Evolutionary conservation across 2,797 vertebrate species (phyloP), one percentile per base, ranked within the genome.

Genomic region (Peromyscus melanophrys): DNA sequence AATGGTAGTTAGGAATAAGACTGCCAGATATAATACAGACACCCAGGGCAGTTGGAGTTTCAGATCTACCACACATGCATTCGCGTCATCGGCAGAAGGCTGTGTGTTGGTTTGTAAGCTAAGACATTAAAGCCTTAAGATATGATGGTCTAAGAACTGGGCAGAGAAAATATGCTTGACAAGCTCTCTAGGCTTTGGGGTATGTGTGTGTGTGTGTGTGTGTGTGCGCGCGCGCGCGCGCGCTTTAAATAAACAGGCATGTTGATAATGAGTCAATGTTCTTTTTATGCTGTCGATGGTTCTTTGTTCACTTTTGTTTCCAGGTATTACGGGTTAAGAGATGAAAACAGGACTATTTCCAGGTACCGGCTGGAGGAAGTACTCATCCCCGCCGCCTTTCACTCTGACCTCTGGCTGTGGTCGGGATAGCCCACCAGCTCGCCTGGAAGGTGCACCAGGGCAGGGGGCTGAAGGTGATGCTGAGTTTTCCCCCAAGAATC

Each of bases 21-120:
- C 10, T 82, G 85, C 40, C 81, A 57, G 59, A 65, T 43, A 84
- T 73, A 92, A 87, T 69, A 52, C 12, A 90, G 92, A 90, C 4
- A 12, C 9, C 52, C 49, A 52, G 34, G n/a, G 89, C 55, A 67
- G 67, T 86, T 29, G 46, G 65, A 93, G 87, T 93, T 94, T 92
- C 59, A 85, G 46, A 87, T 69, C 85, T 67, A 75, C 27, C 37
- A 57, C 27, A 90, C 65, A 49, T 23, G 59, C 1, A 14, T 76
- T 34, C 4, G 0, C 21, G 14, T 55, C 37, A 40, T 75, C 71
- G 4, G 55, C 13, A 83, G 57, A 89, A 89, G 25, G 3, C 12
- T 0, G 73, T 37, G n/a, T 21, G 11, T 31, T 7, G 10, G 67
- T 29, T 69, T 85, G 87, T 89, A 63, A 75, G 31, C 6, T 34